These are phyloP conservation scores for Poeciliopsis retropinna DNA, from an alignment of 2,113 vertebrate species.

Conservation along the genomic window DNA sequence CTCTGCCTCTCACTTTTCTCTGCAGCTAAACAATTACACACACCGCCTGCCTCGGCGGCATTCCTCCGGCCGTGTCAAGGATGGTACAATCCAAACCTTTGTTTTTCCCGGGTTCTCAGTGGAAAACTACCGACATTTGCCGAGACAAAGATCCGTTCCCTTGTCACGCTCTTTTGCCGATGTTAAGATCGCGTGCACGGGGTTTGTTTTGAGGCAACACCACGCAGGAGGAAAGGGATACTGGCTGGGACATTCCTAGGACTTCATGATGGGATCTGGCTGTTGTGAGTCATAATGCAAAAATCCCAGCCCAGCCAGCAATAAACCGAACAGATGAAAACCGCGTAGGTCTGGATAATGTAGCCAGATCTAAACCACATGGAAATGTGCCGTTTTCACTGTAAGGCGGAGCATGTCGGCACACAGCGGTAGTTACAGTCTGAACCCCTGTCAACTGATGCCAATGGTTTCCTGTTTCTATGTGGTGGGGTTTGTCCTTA, in stretches of 20 bases:
- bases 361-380: slow-evolving; percentile 9
- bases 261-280: slow-evolving; percentile 35
- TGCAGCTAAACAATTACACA: slow-evolving; percentile 52
- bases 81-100: slow-evolving; percentile 45
- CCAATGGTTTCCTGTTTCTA: not conserved
- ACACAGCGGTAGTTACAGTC: not conserved
- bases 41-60: slow-evolving; percentile 38
- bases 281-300: slow-evolving; percentile 66
- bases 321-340: slow-evolving; percentile 22
- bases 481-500: not conserved
- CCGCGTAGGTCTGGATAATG: slow-evolving; percentile 4
- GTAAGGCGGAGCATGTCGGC: not conserved
- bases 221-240: not conserved
- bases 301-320: slow-evolving; percentile 35
- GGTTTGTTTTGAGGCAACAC: not conserved
- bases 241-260: slow-evolving; percentile 44
- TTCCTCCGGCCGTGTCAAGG: slow-evolving; percentile 32
- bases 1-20: not conserved
- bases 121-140: slow-evolving; percentile 62
- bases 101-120: slow-evolving; percentile 41
- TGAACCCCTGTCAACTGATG: not conserved
- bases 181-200: slow-evolving; percentile 12
- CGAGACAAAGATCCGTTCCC: not conserved
- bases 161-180: not conserved
- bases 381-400: not conserved